Conservation (phyloP, 2,797 vertebrate species). For the Discoglossus pictus region DNA sequence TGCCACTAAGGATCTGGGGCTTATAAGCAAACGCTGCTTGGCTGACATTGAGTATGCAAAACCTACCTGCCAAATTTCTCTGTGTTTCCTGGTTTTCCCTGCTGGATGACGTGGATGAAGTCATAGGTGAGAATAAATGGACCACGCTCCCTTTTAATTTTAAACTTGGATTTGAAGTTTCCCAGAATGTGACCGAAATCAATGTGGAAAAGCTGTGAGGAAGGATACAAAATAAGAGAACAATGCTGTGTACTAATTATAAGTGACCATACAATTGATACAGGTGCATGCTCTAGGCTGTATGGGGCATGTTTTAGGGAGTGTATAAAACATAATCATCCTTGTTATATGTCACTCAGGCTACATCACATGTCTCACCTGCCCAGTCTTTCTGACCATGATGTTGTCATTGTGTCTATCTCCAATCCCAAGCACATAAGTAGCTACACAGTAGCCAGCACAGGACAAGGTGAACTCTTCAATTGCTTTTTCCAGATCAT, state of each 20-base stretch:
- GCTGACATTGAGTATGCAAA: neutral
- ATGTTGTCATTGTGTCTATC: constrained; percentile 99
- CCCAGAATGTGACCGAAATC: constrained; percentile 98
- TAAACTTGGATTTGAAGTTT: constrained; percentile 98
- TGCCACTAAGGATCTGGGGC: too few relatives aligned
- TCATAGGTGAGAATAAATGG: constrained; percentile 98
- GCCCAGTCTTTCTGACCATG: constrained; percentile 97
- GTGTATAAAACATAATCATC: too few relatives aligned
- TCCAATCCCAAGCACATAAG: constrained; percentile 96
- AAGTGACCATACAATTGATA: too few relatives aligned
- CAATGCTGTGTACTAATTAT: too few relatives aligned
- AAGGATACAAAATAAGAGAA: constrained; percentile 7
- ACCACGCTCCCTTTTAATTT: constrained; percentile 97
- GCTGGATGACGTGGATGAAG: constrained; percentile 98
- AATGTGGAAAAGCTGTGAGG: constrained; percentile 92
- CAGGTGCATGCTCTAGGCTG: too few relatives aligned
- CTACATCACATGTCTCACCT: constrained; percentile 72
- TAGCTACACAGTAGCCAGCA: constrained; percentile 99
- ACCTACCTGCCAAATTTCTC: constrained; percentile 94
- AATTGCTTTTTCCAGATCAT: constrained; percentile 93
- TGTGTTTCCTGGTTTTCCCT: constrained; percentile 95
- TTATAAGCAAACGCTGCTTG: too few relatives aligned
- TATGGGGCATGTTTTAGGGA: too few relatives aligned
- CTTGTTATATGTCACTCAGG: neutral
- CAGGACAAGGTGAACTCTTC: constrained; percentile 97